Percentiles rank a stretch among this genome's conserved stretches.
Conservation (phyloP, 2,888 invertebrate genomes). For the Cheilosia impressa region DNA sequence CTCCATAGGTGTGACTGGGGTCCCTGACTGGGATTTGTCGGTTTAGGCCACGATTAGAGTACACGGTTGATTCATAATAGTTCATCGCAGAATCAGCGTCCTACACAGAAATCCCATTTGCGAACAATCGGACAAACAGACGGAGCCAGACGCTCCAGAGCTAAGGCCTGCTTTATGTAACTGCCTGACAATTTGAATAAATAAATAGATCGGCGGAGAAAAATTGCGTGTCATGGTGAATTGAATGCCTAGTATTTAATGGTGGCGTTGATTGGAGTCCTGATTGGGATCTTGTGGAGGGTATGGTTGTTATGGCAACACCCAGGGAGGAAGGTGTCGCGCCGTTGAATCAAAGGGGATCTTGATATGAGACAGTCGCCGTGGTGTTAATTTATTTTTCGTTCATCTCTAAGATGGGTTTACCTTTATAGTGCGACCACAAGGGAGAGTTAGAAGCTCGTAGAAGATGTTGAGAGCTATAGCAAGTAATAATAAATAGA, state of each 20-base stretch:
- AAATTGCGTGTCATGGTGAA: constrained; percentile 33
- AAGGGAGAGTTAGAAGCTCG: background rate
- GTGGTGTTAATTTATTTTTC: background rate
- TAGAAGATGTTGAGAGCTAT: too few relatives aligned
- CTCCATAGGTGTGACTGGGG: constrained; percentile 42
- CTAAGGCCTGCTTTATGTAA: constrained; percentile 27
- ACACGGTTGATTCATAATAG: constrained; percentile 24
- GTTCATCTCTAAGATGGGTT: background rate
- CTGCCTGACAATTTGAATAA: constrained; percentile 54
- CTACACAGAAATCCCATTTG: constrained; percentile 66
- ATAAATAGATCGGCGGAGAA: constrained; percentile 54
- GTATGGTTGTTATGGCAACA: constrained; percentile 23
- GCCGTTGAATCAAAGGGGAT: background rate
- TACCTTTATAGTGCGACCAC: background rate
- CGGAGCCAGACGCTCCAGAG: background rate
- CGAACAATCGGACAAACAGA: constrained; percentile 8
- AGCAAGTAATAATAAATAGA: too few relatives aligned
- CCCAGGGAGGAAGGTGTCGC: background rate
- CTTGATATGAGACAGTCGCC: background rate
- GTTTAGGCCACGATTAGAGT: background rate
- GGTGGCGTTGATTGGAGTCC: constrained; percentile 66
- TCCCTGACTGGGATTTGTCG: constrained; percentile 26
- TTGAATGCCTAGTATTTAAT: constrained; percentile 43
- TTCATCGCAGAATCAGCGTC: constrained; percentile 52
- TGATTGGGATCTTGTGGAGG: constrained; percentile 62